A percentile compares a stretch with the other conserved stretches of the same genome.
These are phyloP conservation scores for Diplolepis rosae DNA, from an alignment of 2,888 invertebrate species.

Conservation along the genomic window DNA sequence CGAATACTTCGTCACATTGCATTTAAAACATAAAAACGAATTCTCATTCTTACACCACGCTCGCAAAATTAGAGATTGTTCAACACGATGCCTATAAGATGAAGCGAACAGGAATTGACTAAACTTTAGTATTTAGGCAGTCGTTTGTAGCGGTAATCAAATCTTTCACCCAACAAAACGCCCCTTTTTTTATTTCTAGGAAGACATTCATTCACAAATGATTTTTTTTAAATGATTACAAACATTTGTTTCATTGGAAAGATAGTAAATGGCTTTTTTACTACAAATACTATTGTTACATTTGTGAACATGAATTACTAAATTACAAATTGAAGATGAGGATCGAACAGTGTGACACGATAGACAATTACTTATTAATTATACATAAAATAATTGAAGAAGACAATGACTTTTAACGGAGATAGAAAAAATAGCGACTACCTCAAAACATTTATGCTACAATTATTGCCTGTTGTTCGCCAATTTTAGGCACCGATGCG, in stretches of 20 bases:
- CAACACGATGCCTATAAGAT: not conserved
- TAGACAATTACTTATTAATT: not conserved
- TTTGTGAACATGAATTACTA: not conserved
- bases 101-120: not conserved
- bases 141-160: not conserved
- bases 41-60: slow-evolving; percentile 41
- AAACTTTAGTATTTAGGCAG: not conserved
- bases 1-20: slow-evolving; percentile 30
- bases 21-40: slow-evolving; percentile 38
- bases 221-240: slow-evolving; percentile 4
- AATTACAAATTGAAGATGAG: not conserved
- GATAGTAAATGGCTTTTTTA: too few species aligned
- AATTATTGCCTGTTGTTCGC: slow-evolving; percentile 4
- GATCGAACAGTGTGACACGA: not conserved
- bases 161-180: not conserved
- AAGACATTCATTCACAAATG: not conserved
- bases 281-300: too few species aligned
- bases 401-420: slow-evolving; percentile 5
- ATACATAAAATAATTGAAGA: not conserved
- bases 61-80: slow-evolving; percentile 17
- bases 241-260: not conserved
- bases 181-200: not conserved
- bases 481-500: not conserved
- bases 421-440: slow-evolving; percentile 1
- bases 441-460: slow-evolving; percentile 4